Percentiles rank a stretch among this genome's conserved stretches.
Evolutionary conservation across 2,113 vertebrate species (phyloP).

Genomic region (Macaca mulatta): DNA sequence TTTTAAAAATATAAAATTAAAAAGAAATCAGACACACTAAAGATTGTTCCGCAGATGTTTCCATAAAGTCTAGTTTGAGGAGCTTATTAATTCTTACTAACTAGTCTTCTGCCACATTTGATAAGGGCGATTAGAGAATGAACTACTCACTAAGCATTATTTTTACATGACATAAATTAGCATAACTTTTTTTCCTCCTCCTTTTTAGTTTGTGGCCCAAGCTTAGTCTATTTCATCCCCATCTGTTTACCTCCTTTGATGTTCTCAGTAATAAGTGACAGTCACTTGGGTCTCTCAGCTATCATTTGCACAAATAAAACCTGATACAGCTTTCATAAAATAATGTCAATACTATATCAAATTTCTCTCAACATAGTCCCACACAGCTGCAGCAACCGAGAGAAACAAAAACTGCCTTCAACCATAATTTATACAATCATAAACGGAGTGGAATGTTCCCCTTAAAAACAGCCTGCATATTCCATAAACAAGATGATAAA

Average conservation of each 20-base stretch:
- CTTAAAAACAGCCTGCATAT: conserved; percentile 59
- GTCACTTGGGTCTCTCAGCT: conserved; percentile 69
- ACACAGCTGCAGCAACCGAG: conserved; percentile 72
- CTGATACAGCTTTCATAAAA: conserved; percentile 78
- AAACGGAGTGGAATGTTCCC: conserved; percentile 51
- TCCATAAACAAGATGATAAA: conserved; percentile 71
- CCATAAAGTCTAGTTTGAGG: background rate
- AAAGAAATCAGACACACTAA: background rate
- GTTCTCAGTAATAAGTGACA: conserved; percentile 71
- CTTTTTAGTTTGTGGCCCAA: background rate
- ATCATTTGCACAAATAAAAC: conserved; percentile 80
- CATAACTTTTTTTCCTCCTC: conserved; percentile 17
- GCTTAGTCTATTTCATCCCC: conserved; percentile 42
- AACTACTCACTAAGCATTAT: background rate
- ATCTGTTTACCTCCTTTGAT: conserved; percentile 77
- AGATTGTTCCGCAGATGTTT: background rate
- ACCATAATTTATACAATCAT: conserved; percentile 71
- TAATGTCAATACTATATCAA: conserved; percentile 78
- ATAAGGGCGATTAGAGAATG: background rate
- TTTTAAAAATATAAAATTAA: background rate
- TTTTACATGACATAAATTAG: conserved; percentile 48
- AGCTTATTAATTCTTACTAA: background rate
- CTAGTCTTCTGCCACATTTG: background rate
- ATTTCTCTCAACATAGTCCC: conserved; percentile 63
- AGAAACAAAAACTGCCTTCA: conserved; percentile 74